Evolutionary conservation across 2,888 invertebrate species (phyloP).

Genomic region (Mimumesa dahlbomi): DNA sequence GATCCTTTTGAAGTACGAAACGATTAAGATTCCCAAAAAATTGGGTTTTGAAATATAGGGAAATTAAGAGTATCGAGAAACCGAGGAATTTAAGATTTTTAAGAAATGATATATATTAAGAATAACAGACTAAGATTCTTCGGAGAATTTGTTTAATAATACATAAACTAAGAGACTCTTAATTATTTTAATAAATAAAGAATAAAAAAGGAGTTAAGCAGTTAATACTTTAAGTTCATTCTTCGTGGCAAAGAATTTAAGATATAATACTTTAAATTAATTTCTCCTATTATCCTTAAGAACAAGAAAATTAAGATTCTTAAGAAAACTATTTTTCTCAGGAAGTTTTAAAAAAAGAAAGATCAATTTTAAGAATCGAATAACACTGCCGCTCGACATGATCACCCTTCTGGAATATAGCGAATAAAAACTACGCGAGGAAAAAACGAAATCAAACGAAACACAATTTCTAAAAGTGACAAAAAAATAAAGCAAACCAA

Average conservation of each 20-base stretch:
- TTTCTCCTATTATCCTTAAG: constrained; percentile 31
- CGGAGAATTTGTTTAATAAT: background rate
- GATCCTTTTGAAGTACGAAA: background rate
- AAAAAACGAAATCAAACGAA: too few species aligned
- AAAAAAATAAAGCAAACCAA: too few species aligned
- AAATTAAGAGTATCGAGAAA: background rate
- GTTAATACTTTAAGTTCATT: constrained; percentile 50
- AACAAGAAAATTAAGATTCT: constrained; percentile 27
- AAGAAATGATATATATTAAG: background rate
- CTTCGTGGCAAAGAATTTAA: constrained; percentile 37
- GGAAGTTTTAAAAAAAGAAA: too few species aligned
- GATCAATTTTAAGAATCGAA: too few species aligned
- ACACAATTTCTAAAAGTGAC: too few species aligned
- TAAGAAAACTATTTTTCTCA: constrained; percentile 24
- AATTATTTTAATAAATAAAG: constrained; percentile 43
- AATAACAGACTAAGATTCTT: background rate
- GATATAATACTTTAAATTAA: constrained; percentile 45
- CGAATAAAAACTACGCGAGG: too few species aligned
- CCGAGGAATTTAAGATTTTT: background rate
- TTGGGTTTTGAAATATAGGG: background rate
- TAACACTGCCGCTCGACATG: too few species aligned
- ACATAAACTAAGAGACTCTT: background rate
- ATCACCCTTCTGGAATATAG: too few species aligned
- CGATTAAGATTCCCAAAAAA: background rate
- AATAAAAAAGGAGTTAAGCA: constrained; percentile 38